Base-by-base conservation (phyloP, 2,797 vertebrate genomes). In the Poeciliopsis infans region DNA sequence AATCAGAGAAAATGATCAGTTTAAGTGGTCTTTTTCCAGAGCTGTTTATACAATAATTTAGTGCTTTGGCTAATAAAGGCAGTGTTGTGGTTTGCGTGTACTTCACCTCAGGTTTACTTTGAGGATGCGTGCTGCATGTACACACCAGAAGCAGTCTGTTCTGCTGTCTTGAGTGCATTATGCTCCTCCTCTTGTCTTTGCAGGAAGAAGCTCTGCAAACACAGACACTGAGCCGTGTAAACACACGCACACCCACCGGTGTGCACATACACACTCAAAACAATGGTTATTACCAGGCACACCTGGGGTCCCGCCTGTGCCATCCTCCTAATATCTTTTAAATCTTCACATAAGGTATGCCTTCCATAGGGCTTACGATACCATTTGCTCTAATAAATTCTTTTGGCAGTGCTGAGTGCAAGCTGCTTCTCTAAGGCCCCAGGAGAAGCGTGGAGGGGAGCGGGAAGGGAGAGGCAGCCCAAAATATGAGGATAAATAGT, bases 341-440 rank as follows among this genome's bases (percentile, higher is more conserved):
- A 96, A 96, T 96, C 95, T 96, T 92, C 95, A 96, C 96, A 96
- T 96, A 96, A 96, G 96, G 96, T 96, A 96, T 95, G 95, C 93
- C 95, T 95, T 96, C 96, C 95, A 96, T 95, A 95, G 96, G 95
- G 96, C 95, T 96, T 96, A 96, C 95, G 87, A 94, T 96, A 95
- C 95, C 96, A 96, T 96, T 96, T 96, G 95, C 95, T 95, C 95
- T 96, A 96, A 96, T 96, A 96, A 96, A 96, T 96, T 96, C 94
- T 96, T 96, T 96, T 96, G 96, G 96, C 96, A 96, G 91, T 82
- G 89, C 82, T 88, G 93, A 92, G 90, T 85, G 93, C 96, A 96
- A 96, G 96, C 96, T 96, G 96, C 95, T 96, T 92, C 93, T 93
- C 91, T 76, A 33, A 84, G 87, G 92, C 91, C 95, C 94, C 95